A percentile compares a stretch with the other conserved stretches of the same genome.
Conservation (phyloP, 2,113 vertebrate species). For the Aix galericulata region DNA sequence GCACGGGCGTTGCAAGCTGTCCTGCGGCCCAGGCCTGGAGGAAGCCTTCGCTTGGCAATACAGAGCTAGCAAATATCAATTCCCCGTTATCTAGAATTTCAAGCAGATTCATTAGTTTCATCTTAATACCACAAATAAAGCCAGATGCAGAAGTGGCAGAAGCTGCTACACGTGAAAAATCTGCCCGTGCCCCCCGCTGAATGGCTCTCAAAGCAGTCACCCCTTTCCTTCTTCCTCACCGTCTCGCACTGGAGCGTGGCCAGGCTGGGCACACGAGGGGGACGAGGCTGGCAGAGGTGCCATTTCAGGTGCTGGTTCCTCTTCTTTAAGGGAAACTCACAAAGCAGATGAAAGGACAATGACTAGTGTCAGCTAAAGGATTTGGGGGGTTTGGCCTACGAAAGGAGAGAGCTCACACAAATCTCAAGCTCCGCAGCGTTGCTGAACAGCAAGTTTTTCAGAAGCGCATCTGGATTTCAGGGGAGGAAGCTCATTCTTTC, state of each 20-base stretch:
- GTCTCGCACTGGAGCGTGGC: neutral
- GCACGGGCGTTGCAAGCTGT: neutral
- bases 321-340: neutral
- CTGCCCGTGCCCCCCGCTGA: accelerated
- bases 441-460: neutral
- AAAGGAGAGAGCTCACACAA: neutral
- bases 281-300: neutral
- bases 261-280: neutral
- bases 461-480: neutral
- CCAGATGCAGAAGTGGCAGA: neutral
- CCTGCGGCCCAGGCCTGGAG: neutral
- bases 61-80: accelerated
- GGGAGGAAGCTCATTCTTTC: neutral
- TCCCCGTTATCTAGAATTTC: neutral
- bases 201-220: neutral
- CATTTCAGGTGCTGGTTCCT: accelerated
- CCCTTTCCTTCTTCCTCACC: neutral
- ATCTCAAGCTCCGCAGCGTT: neutral
- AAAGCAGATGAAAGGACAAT: neutral
- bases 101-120: neutral
- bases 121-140: slow-evolving; percentile 18
- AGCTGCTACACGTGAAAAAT: accelerated
- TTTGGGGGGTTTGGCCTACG: neutral
- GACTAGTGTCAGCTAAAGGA: neutral
- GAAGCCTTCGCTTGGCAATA: neutral